Evolutionary conservation across 2,113 vertebrate genomes (phyloP), one percentile per base, ranked within the genome.

Genomic region (Indicator indicator): DNA sequence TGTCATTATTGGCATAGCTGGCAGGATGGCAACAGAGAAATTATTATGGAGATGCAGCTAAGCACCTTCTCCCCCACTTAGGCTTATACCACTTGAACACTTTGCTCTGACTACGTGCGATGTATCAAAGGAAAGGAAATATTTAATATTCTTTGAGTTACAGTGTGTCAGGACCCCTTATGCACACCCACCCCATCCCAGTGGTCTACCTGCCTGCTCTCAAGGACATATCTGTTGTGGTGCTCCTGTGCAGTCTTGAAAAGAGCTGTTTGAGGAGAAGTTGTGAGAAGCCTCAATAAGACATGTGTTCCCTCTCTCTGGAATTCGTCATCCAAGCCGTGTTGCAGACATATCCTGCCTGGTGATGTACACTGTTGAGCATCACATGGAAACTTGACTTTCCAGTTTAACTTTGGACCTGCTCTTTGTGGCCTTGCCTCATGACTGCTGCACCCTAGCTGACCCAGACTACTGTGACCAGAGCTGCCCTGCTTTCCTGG

Each of bases 181-280:
- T 6, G 12, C 50, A 55, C 24, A 52, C 3, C 1, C 8, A 6
- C 1, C 18, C 16, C 23, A 24, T 5, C 6, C 17, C 38, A 32
- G 46, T 36, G 17, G 20, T 40, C 59, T 56, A 32, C 18, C 42
- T 74, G 23, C 12, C 40, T 65, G 12, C 54, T 46, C 42, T 62
- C 16, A 65, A 32, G 7, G 3, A 10, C 33, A 13, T 7, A 33
- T 27, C 28, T n/a, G 4, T 7, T 48, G 27, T 36, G 18, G 6
- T 54, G 16, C 15, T 78, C 19, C 38, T 74, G 13, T 32, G 9
- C 19, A 70, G 17, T 28, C 62, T 28, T 59, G 50, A 64, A 87
- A 83, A 30, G 28, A 32, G 48, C n/a, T 54, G 4, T 54, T 38
- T 64, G 33, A 64, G 23, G 12, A 82, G 76, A 11, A 71, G 21